Base-by-base conservation (phyloP, 1,140 invertebrate species). In the Parasteatoda tepidariorum region DNA sequence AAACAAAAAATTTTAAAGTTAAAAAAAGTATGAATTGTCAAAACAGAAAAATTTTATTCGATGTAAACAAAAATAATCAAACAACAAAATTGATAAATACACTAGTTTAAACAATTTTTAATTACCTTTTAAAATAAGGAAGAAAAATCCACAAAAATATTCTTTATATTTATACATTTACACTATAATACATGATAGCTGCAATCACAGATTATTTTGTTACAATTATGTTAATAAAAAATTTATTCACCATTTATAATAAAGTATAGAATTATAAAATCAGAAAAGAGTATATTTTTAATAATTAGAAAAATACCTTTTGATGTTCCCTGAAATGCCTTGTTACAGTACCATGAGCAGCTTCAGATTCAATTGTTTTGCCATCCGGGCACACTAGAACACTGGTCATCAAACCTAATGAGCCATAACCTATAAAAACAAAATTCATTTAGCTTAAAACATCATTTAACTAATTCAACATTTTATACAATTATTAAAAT, bases 321-420 rank as follows among this genome's bases (percentile, higher is more conserved):
- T 95, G 94, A 88, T 94, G 93, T 90, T 92, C 89, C 89, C 95
- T 91, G 90, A 95, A 97, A 91, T 97, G 95, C 57, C 96, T 91
- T 1, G 96, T 97, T 9, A 97, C 96, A 22, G 96, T 97, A 76
- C 96, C 96, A 89, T 97, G 96, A 74, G 96, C 96, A 24, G 96
- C 96, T 90, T 97, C 96, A 1, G 96, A 92, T 90, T 97, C 96
- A 76, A 97, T 92, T 0, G 96, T 97, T 87, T 94, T 94, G 11
- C 95, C 96, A 90, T 97, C 95, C 0, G 96, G 95, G 89, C 95
- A 97, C 90, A 97, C 92, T 57, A 97, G 90, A 22, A 97, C 95
- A 85, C 95, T 96, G 1, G 95, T 96, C 95, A 97, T 97, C 91
- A 97, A 92, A 41, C 95, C 95, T 26, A 97, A 90, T 1, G 95